Percentiles rank a stretch among this genome's conserved stretches.
These are phyloP conservation scores for Agriopis marginaria DNA, from an alignment of 2,888 invertebrate species.

Conservation along the genomic window DNA sequence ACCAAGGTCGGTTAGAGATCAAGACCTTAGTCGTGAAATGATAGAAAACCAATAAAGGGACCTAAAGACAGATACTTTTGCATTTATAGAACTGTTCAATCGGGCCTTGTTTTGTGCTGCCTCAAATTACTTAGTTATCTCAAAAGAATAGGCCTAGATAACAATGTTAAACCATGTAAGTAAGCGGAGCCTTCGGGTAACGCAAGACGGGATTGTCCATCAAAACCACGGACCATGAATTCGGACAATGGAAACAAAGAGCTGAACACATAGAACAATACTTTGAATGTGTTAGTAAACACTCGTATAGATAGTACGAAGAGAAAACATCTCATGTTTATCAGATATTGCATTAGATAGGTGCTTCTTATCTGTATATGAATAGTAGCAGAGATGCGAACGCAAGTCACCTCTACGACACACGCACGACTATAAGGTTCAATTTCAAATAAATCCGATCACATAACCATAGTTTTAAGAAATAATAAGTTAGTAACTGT, in stretches of 20 bases:
- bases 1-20: too few relatives aligned
- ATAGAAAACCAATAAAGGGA: too few relatives aligned
- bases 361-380: slow-evolving; percentile 9
- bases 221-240: slow-evolving; percentile 38
- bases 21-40: too few relatives aligned
- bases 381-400: slow-evolving; percentile 10
- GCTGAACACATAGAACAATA: slow-evolving; percentile 25
- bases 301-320: slow-evolving; percentile 17
- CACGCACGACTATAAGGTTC: background rate
- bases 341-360: slow-evolving; percentile 26
- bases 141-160: slow-evolving; percentile 20
- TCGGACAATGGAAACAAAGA: slow-evolving; percentile 37
- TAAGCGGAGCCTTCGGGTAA: slow-evolving; percentile 33
- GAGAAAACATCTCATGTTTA: slow-evolving; percentile 33
- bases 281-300: slow-evolving; percentile 30
- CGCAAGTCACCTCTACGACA: slow-evolving; percentile 3
- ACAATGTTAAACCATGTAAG: slow-evolving; percentile 30
- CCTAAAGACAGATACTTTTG: background rate
- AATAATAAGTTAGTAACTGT: background rate
- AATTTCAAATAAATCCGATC: background rate
- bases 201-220: slow-evolving; percentile 34
- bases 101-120: background rate
- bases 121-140: slow-evolving; percentile 16
- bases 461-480: background rate
- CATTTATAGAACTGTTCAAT: background rate